Percentiles rank a stretch among this genome's conserved stretches.
These are phyloP conservation scores for Contarinia nasturtii DNA, from an alignment of 1,140 invertebrate species.

Conservation along the genomic window DNA sequence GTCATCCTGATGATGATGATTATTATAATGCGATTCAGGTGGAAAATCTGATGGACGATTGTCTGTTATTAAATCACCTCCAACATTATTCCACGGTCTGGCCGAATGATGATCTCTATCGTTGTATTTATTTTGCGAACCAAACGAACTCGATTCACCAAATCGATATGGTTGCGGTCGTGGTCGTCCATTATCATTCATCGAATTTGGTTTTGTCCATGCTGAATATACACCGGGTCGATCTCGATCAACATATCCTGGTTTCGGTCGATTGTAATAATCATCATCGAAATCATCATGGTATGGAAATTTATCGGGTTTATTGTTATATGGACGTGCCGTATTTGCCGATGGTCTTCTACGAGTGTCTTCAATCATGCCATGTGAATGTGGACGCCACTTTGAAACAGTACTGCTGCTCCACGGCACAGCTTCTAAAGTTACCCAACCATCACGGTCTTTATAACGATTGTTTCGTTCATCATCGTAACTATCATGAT, in stretches of 20 bases:
- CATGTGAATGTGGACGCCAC: constrained; percentile 40
- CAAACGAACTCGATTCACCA: constrained; percentile 15
- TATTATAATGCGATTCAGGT: background rate
- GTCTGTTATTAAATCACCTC: background rate
- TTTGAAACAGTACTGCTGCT: constrained; percentile 59
- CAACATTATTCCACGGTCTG: background rate
- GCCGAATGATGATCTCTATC: background rate
- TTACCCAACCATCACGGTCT: constrained; percentile 55
- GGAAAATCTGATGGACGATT: background rate
- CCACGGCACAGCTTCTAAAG: constrained; percentile 56
- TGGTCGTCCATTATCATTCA: too few relatives aligned
- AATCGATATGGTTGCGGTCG: background rate
- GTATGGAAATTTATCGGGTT: constrained; percentile 1
- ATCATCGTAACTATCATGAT: constrained; percentile 17
- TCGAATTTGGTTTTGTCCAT: too few relatives aligned
- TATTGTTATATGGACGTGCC: background rate
- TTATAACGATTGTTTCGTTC: constrained; percentile 28
- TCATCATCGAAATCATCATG: constrained; percentile 9
- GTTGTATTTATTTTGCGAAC: background rate
- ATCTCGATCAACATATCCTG: background rate
- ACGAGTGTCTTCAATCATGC: too few relatives aligned
- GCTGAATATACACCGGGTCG: too few relatives aligned
- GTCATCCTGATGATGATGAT: background rate
- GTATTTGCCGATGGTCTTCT: background rate
- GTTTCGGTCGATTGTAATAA: background rate